A percentile compares a stretch with the other conserved stretches of the same genome.
Evolutionary conservation across 2,797 vertebrate species (phyloP).

Genomic region (Microchirus variegatus): DNA sequence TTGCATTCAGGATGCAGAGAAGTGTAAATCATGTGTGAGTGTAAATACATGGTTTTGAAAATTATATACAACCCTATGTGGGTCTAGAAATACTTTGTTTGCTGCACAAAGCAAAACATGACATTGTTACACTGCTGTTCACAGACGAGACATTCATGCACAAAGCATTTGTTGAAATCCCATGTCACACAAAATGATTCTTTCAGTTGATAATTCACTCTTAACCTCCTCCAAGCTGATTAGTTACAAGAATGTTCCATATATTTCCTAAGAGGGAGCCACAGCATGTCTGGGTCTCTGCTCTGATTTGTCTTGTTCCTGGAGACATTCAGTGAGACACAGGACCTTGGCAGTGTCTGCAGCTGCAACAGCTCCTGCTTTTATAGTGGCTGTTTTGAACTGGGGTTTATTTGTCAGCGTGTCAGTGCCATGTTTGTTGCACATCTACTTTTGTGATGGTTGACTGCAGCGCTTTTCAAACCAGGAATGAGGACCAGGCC

Average conservation of each 20-base stretch:
- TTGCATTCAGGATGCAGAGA: neutral
- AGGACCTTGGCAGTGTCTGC: constrained; percentile 13
- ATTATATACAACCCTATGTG: neutral
- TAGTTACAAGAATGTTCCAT: constrained; percentile 6
- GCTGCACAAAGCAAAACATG: neutral
- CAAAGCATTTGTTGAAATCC: constrained; percentile 31
- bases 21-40: neutral
- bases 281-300: constrained; percentile 5
- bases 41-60: neutral
- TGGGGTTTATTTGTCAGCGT: constrained; percentile 50
- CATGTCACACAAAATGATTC: neutral
- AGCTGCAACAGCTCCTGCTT: constrained; percentile 22
- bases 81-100: neutral
- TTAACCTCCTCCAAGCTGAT: constrained; percentile 25
- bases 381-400: constrained; percentile 35
- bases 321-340: constrained; percentile 5
- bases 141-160: constrained; percentile 34
- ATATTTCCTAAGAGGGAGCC: neutral
- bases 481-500: constrained; percentile 44
- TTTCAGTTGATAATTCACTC: constrained; percentile 3
- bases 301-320: constrained; percentile 3
- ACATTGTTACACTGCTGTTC: constrained; percentile 9
- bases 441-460: constrained; percentile 65
- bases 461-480: constrained; percentile 57
- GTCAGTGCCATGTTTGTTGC: constrained; percentile 54